Percentiles rank a stretch among this genome's conserved stretches.
These are phyloP conservation scores for Muntiacus reevesi DNA, from an alignment of 2,113 vertebrate genomes.

Conservation along the genomic window DNA sequence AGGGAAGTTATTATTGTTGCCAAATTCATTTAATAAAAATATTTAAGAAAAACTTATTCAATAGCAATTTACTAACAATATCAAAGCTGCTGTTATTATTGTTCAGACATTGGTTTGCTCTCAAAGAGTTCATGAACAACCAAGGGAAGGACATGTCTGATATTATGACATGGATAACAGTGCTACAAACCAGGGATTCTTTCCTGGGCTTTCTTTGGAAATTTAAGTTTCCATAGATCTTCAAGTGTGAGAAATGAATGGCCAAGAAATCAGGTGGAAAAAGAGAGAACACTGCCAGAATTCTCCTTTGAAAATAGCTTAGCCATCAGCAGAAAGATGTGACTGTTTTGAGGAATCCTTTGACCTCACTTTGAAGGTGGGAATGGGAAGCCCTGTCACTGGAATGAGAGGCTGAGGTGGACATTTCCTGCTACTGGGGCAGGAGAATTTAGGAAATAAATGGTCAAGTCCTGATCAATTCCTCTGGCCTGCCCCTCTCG, in stretches of 20 bases:
- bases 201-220: not conserved
- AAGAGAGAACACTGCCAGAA: not conserved
- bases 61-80: not conserved
- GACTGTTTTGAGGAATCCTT: not conserved
- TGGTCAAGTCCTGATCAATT: not conserved
- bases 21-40: not conserved
- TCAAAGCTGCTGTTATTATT: not conserved
- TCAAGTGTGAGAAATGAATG: not conserved
- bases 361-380: not conserved
- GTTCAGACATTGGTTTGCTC: not conserved
- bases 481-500: not conserved
- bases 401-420: not conserved
- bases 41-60: not conserved
- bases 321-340: not conserved
- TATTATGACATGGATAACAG: rapidly evolving
- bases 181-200: not conserved
- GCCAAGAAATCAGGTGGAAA: not conserved
- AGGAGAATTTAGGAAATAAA: not conserved
- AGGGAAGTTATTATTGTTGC: not conserved
- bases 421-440: not conserved
- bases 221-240: not conserved
- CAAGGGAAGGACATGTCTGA: not conserved
- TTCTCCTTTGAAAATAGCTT: not conserved
- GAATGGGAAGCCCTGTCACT: not conserved
- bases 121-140: not conserved